A percentile compares a stretch with the other conserved stretches of the same genome.
Evolutionary conservation across 2,797 vertebrate genomes (phyloP).

Genomic region (Galaxias olidus): DNA sequence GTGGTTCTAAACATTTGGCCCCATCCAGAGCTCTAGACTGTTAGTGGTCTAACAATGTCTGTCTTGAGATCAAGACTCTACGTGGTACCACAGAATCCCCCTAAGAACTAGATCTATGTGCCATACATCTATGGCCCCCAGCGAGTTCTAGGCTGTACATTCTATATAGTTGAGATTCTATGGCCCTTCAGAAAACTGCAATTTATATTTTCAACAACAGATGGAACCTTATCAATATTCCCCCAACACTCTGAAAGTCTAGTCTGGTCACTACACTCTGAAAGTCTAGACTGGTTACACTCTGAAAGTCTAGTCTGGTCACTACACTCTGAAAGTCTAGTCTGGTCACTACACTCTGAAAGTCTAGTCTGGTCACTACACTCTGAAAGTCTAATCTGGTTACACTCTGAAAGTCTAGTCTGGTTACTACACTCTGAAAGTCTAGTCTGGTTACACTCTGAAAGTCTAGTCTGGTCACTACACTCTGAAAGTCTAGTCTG

Average conservation of each 20-base stretch:
- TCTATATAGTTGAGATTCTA: background rate
- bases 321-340: conserved; percentile 20
- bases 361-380: conserved; percentile 31
- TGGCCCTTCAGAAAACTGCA: conserved; percentile 1
- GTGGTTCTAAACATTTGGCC: background rate
- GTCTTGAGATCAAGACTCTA: too few species aligned
- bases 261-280: conserved; percentile 28
- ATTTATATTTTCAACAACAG: background rate
- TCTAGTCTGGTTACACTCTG: conserved; percentile 24
- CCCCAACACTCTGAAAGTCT: conserved; percentile 13
- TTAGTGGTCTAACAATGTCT: too few species aligned
- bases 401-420: conserved; percentile 22
- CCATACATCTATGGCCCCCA: too few species aligned
- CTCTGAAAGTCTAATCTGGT: too few species aligned
- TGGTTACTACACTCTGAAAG: conserved; percentile 24
- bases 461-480: conserved; percentile 30
- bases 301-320: conserved; percentile 28
- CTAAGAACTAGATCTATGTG: too few species aligned
- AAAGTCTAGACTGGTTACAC: too few species aligned
- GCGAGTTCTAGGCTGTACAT: too few species aligned
- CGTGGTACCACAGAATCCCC: too few species aligned
- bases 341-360: conserved; percentile 26
- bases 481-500: conserved; percentile 25
- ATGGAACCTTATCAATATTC: background rate
- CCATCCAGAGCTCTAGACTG: too few species aligned